A percentile compares a stretch with the other conserved stretches of the same genome.
Evolutionary conservation across 2,797 vertebrate genomes (phyloP).

Genomic region (Lagocephalus sceleratus): DNA sequence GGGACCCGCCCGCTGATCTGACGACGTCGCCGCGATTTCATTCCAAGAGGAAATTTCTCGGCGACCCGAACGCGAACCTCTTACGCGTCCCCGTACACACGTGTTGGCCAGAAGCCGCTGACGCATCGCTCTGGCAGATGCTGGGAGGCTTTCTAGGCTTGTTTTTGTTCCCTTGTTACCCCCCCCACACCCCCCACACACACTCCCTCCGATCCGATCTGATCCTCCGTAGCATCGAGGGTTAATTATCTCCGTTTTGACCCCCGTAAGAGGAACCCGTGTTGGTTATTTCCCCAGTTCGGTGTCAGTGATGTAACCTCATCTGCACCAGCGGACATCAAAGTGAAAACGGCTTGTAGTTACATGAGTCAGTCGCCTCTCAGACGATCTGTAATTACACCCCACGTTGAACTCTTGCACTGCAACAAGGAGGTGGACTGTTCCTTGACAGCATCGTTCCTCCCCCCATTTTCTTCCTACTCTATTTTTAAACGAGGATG

Average conservation of each 20-base stretch:
- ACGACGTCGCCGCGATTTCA: slow-evolving; percentile 32
- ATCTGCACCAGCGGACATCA: slow-evolving; percentile 46
- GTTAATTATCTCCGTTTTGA: slow-evolving; percentile 20
- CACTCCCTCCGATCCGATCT: slow-evolving; percentile 5
- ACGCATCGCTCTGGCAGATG: slow-evolving; percentile 5
- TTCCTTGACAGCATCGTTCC: slow-evolving; percentile 19
- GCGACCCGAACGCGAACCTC: neutral
- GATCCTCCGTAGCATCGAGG: slow-evolving; percentile 16
- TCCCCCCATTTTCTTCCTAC: slow-evolving; percentile 2
- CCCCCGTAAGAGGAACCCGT: slow-evolving; percentile 27
- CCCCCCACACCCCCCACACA: neutral
- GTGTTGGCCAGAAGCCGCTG: neutral
- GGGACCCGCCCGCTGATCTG: slow-evolving; percentile 4
- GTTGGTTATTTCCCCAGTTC: slow-evolving; percentile 22
- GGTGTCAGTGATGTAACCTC: slow-evolving; percentile 42
- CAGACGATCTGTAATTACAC: slow-evolving; percentile 53
- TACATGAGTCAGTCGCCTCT: slow-evolving; percentile 35
- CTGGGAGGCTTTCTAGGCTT: too few species aligned
- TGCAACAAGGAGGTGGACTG: slow-evolving; percentile 36
- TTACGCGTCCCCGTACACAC: too few species aligned
- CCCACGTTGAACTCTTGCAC: slow-evolving; percentile 32
- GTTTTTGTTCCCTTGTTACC: too few species aligned
- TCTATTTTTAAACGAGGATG: neutral
- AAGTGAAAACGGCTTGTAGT: slow-evolving; percentile 37
- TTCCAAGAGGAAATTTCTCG: slow-evolving; percentile 30